Base-by-base conservation (phyloP, 2,113 vertebrate genomes). In the Cyanocitta stelleri region DNA sequence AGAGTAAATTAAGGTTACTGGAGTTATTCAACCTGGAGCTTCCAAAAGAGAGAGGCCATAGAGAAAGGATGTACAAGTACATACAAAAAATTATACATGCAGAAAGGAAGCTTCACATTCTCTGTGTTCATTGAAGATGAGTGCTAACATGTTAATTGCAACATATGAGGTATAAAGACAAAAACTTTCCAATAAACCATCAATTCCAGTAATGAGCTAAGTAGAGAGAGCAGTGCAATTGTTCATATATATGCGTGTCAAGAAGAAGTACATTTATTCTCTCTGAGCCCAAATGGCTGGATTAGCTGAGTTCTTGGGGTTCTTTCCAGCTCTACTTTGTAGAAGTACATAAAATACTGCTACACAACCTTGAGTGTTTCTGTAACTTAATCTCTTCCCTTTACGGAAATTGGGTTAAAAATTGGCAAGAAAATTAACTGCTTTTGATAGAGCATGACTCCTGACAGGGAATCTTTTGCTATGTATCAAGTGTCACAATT, bases 1-100 rank as follows among this genome's bases (percentile, higher is more conserved):
- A 75, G 19, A 69, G 49, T 12, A 56, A 73, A 69, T 19, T 10
- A 43, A 64, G 49, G 13, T 33, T 37, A 54, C 7, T 54, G 8
- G 19, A 86, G 23, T 39, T 54, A 48, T 8, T 77, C 37, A 41
- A n/a, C 23, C 13, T 18, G 24, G 18, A 67, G 22, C 37, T 37
- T 39, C 35, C 37, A 24, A 58, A 79, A 72, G 10, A 81, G 35
- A 68, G 13, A 35, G 11, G 18, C 49, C 9, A 27, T 0, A 12
- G 26, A 43, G 44, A 11, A 75, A 89, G 10, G 21, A 66, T n/a
- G 23, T 43, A 15, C 11, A 90, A 62, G 13, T 27, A 80, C 6
- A 11, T 11, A 32, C 61, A 85, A n/a, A 30, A 13, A 5, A 6
- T 4, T 17, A 13, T 1, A 66, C 2, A 15, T 3, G 7, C 6